Conservation (phyloP, 2,797 vertebrate genomes). For the Hydrocynus forskahlii region DNA sequence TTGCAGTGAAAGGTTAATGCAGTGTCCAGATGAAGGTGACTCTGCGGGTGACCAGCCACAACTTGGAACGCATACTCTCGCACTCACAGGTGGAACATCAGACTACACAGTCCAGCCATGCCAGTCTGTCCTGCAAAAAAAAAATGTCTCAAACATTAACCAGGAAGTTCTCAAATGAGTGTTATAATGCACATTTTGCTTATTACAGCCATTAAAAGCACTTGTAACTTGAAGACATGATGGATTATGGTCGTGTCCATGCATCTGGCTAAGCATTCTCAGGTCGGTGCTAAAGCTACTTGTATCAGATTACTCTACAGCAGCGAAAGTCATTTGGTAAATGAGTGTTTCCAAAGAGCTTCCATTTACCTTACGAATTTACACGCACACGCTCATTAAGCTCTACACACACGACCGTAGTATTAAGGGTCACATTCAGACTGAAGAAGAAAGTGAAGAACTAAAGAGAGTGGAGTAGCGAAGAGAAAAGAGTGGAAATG, state of each 20-base stretch:
- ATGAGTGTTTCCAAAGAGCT: background rate
- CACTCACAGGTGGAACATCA: constrained; percentile 11
- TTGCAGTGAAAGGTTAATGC: constrained; percentile 39
- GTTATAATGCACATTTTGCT: background rate
- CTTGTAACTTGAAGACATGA: background rate
- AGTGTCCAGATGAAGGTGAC: constrained; percentile 37
- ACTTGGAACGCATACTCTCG: background rate
- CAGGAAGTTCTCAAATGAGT: background rate
- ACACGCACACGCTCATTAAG: background rate
- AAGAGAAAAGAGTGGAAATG: constrained; percentile 25
- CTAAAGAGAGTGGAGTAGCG: background rate
- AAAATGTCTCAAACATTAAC: constrained; percentile 8
- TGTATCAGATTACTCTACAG: constrained; percentile 14
- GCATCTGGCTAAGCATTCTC: background rate
- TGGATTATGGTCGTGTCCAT: background rate
- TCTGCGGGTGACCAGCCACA: constrained; percentile 3
- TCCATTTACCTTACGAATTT: constrained; percentile 2
- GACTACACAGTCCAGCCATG: background rate
- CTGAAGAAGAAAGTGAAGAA: background rate
- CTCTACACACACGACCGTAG: background rate
- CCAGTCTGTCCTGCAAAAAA: background rate
- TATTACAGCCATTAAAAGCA: background rate
- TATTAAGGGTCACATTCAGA: background rate
- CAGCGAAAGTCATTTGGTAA: background rate
- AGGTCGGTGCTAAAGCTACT: background rate